Evolutionary conservation across 2,888 invertebrate genomes (phyloP).

Genomic region (Melinopterus prodromus): DNA sequence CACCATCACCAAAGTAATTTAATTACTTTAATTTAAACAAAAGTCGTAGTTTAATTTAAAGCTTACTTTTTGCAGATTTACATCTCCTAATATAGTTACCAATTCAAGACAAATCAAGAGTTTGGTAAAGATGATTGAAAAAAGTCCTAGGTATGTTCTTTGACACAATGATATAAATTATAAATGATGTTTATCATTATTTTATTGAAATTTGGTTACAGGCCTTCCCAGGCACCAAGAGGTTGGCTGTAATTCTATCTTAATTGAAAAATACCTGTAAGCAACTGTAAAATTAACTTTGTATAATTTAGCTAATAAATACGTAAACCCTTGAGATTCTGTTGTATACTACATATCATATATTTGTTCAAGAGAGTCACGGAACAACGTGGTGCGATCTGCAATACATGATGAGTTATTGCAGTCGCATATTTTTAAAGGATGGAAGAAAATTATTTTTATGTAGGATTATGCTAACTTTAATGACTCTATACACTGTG

Average conservation of each 20-base stretch:
- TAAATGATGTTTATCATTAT: neutral
- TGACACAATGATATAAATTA: neutral
- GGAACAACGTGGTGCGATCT: no score
- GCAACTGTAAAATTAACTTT: neutral
- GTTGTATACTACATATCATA: no score
- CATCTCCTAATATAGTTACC: neutral
- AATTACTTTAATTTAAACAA: neutral
- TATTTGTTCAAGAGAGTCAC: no score
- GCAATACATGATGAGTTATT: no score
- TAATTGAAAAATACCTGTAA: neutral
- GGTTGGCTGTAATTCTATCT: neutral
- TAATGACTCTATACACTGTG: no score
- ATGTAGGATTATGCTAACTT: no score
- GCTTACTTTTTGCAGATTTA: neutral
- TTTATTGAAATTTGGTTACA: neutral
- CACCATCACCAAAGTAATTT: constrained; percentile 18
- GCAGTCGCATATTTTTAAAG: no score
- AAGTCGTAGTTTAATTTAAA: neutral
- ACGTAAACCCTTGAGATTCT: neutral
- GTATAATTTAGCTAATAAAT: neutral
- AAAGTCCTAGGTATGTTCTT: neutral
- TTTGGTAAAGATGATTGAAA: neutral
- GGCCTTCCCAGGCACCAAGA: neutral
- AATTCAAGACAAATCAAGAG: neutral
- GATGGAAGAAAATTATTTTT: no score